Conservation (phyloP, 1,140 invertebrate genomes). For the Littorina saxatilis region DNA sequence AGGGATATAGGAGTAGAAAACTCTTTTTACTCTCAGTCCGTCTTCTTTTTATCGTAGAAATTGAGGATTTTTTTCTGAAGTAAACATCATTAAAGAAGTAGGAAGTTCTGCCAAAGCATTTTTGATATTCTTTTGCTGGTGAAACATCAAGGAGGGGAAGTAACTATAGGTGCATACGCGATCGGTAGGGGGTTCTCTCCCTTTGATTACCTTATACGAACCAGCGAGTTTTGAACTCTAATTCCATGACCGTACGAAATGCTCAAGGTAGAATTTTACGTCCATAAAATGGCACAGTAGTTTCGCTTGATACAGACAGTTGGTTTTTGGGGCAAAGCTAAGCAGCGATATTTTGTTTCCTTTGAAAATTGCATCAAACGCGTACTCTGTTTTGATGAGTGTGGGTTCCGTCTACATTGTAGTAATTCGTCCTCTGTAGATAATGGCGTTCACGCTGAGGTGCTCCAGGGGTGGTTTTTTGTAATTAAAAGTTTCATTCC, state of each 20-base stretch:
- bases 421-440: no score
- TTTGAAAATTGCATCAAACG: slow-evolving; percentile 26
- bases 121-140: neutral
- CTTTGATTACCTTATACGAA: neutral
- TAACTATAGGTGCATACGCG: neutral
- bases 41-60: no score
- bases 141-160: slow-evolving; percentile 24
- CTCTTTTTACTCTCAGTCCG: no score
- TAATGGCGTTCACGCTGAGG: no score
- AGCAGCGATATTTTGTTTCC: neutral
- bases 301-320: neutral
- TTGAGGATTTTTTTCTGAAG: no score
- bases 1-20: no score
- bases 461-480: no score
- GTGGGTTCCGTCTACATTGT: neutral
- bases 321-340: neutral
- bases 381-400: neutral
- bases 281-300: neutral
- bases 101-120: no score
- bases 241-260: no score
- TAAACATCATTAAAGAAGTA: no score
- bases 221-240: neutral
- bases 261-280: slow-evolving; percentile 6
- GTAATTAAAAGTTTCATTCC: no score
- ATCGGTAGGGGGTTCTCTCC: neutral